A percentile compares a stretch with the other conserved stretches of the same genome.
Evolutionary conservation across 1,140 invertebrate genomes (phyloP).

Genomic region (Neotoxoptera formosana): DNA sequence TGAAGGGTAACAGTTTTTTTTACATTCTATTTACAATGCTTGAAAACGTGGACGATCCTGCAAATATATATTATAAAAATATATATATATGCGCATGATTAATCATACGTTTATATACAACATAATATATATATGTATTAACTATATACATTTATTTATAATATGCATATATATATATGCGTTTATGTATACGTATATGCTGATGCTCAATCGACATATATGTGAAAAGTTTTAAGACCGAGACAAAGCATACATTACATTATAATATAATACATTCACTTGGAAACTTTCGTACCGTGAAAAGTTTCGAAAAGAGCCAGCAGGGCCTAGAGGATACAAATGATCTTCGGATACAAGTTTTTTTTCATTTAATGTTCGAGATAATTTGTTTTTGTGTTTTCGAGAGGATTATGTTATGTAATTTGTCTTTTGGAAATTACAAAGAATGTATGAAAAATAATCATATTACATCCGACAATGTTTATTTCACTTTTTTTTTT

Average conservation of each 20-base stretch:
- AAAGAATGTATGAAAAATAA: constrained; percentile 22
- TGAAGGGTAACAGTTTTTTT: neutral
- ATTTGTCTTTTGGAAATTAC: constrained; percentile 12
- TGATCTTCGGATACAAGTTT: constrained; percentile 37
- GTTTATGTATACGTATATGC: neutral
- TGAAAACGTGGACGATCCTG: neutral
- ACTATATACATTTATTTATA: no score
- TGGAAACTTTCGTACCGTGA: neutral
- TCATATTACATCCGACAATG: constrained; percentile 5
- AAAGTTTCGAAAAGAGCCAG: constrained; percentile 19
- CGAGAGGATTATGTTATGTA: neutral
- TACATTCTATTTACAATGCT: neutral
- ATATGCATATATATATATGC: neutral
- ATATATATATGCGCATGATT: neutral
- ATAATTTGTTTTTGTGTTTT: constrained; percentile 4
- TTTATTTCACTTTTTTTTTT: constrained; percentile 15
- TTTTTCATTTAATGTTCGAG: constrained; percentile 22
- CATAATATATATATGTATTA: no score
- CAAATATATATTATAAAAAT: neutral
- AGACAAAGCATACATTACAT: constrained; percentile 7
- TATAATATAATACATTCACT: constrained; percentile 27
- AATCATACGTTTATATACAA: neutral
- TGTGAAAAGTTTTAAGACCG: neutral
- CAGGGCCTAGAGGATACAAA: neutral
- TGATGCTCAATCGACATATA: constrained; percentile 23